These are phyloP conservation scores for Chrysochloris asiatica DNA, from an alignment of 2,113 vertebrate species.

Conservation along the genomic window DNA sequence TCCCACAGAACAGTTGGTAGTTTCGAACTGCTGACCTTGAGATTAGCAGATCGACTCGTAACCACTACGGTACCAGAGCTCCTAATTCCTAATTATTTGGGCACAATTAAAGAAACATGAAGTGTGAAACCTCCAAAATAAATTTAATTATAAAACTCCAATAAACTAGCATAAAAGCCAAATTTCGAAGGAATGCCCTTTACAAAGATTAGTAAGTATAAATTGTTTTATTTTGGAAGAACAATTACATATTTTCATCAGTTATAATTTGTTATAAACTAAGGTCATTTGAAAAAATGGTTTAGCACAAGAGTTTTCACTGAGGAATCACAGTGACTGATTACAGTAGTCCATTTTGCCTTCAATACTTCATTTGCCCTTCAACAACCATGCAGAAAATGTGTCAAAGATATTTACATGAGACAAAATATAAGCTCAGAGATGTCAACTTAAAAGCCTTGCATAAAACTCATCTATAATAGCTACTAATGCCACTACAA, in stretches of 20 bases:
- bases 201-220: slow-evolving; percentile 26
- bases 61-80: no score
- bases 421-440: slow-evolving; percentile 60
- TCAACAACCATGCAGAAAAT: slow-evolving; percentile 58
- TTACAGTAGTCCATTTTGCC: slow-evolving; percentile 43
- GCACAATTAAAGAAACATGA: neutral
- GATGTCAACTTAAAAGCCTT: slow-evolving; percentile 31
- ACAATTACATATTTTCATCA: slow-evolving; percentile 45
- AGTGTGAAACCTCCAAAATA: neutral
- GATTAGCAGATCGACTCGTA: no score
- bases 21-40: no score
- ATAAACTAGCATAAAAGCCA: slow-evolving; percentile 1
- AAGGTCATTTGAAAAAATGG: slow-evolving; percentile 22
- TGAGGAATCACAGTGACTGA: slow-evolving; percentile 30
- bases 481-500: slow-evolving; percentile 49
- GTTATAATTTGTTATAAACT: slow-evolving; percentile 32
- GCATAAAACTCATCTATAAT: slow-evolving; percentile 61
- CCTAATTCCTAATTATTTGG: slow-evolving; percentile 30
- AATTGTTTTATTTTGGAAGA: neutral
- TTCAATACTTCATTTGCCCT: slow-evolving; percentile 60
- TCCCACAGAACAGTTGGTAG: no score
- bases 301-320: slow-evolving; percentile 48
- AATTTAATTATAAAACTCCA: slow-evolving; percentile 35
- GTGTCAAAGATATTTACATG: slow-evolving; percentile 61
- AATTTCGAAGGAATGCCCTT: slow-evolving; percentile 5